Conservation (phyloP, 2,113 vertebrate genomes). For the Prinia subflava region DNA sequence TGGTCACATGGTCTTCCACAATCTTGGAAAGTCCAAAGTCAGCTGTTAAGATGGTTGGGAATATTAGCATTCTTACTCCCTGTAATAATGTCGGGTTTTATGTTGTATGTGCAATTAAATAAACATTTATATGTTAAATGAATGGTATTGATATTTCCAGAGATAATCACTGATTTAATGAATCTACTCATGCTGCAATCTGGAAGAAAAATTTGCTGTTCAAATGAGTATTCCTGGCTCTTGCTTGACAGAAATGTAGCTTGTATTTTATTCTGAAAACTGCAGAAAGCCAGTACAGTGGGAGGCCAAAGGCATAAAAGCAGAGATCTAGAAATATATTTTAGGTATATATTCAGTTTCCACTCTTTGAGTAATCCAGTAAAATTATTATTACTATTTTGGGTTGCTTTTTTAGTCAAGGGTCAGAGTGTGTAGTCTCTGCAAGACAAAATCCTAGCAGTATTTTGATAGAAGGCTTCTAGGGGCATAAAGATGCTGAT, state of each 20-base stretch:
- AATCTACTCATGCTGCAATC: background rate
- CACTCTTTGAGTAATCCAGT: background rate
- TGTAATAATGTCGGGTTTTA: background rate
- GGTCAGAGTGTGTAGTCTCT: background rate
- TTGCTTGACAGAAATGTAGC: background rate
- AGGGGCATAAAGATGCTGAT: background rate
- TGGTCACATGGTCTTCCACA: slow-evolving; percentile 85
- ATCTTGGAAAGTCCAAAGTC: slow-evolving; percentile 90
- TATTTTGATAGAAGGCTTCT: background rate
- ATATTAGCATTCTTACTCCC: background rate
- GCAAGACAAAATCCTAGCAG: background rate
- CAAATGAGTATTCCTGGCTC: background rate
- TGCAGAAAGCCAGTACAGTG: background rate
- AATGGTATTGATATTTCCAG: background rate
- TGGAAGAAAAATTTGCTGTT: background rate
- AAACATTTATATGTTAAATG: background rate
- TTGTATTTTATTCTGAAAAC: background rate
- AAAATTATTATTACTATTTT: background rate
- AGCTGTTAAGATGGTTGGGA: slow-evolving; percentile 68
- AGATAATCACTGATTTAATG: background rate
- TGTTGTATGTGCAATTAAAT: background rate
- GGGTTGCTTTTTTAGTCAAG: background rate
- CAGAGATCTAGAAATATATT: background rate
- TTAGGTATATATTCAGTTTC: background rate
- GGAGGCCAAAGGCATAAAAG: background rate